Base-by-base conservation (phyloP, 2,113 vertebrate species). In the Vulpes lagopus region DNA sequence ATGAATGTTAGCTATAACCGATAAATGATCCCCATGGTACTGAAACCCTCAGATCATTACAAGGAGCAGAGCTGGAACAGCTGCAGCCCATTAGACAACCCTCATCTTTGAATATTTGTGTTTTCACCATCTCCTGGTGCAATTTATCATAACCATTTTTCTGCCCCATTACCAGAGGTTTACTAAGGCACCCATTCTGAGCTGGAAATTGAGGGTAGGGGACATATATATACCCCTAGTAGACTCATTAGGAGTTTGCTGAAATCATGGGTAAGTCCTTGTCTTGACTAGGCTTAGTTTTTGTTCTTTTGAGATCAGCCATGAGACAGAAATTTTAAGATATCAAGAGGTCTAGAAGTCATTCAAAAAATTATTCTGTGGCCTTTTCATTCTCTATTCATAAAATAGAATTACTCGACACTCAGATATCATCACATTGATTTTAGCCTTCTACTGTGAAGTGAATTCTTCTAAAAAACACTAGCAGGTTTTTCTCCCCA, bases 401-500 rank as follows among this genome's bases (percentile, higher is more conserved):
- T 43, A 62, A 64, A 64, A 67, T 35, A 93, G 8, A 78, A 73
- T 82, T 59, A 64, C 4, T 59, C 20, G 19, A 9, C 30, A 74
- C 35, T 78, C 2, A 86, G 14, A 60, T 59, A 89, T 62, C 65
- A 91, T 27, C 55, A 95, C 38, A 43, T 55, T 93, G 23, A 38
- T 78, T 71, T 89, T 64, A 93, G 43, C 20, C 43, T 30, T 30
- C 11, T 94, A 22, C 11, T 59, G 7, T 84, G 69, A 60, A 23
- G 43, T 9, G 11, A 89, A 82, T 62, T 82, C 43, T 96, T 97
- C 76, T 1, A 7, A 93, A 95, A 95, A 95, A 11, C 16, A 49
- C 20, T 53, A 62, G 43, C 62, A 90, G 74, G 30, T 78, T 95
- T 94, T 96, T 9, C 15, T 53, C 15, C 2, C 12, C 7, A 64